Evolutionary conservation across 2,888 invertebrate species (phyloP).

Genomic region (Epistrophella euchroma): DNA sequence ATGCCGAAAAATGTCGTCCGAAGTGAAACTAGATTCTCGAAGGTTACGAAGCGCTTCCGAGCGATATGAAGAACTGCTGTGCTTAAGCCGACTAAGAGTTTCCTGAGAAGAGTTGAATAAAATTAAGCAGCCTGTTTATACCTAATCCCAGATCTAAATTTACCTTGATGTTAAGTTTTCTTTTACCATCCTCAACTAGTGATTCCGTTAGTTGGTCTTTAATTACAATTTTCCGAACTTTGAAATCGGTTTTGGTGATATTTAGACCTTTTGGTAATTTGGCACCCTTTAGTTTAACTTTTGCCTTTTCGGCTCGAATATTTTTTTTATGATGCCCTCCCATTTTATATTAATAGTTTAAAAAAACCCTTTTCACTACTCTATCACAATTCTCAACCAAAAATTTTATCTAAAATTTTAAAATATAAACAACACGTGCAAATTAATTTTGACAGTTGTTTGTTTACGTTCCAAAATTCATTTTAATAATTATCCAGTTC

Average conservation of each 20-base stretch:
- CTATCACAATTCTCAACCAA: no score
- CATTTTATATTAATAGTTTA: conserved; percentile 77
- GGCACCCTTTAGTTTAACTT: conserved; percentile 93
- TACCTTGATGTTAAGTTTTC: conserved; percentile 88
- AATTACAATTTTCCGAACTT: conserved; percentile 93
- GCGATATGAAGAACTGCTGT: conserved; percentile 83
- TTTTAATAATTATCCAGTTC: background rate
- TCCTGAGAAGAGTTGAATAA: conserved; percentile 77
- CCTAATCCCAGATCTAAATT: background rate
- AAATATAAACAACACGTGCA: conserved; percentile 18
- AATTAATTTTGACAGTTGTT: conserved; percentile 4
- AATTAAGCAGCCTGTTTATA: background rate
- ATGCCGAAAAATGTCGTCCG: conserved; percentile 84
- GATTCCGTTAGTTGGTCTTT: conserved; percentile 88
- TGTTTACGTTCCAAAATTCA: conserved; percentile 46
- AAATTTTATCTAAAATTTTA: background rate
- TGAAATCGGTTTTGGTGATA: conserved; percentile 94
- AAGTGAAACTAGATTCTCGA: conserved; percentile 83
- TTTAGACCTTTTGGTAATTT: conserved; percentile 94
- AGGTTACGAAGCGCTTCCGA: conserved; percentile 81
- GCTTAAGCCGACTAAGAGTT: conserved; percentile 84
- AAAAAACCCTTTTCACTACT: background rate
- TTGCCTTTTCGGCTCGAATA: conserved; percentile 93
- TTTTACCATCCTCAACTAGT: conserved; percentile 89
- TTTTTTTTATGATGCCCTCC: conserved; percentile 88